These are phyloP conservation scores for Scolopax mira DNA, from an alignment of 2,113 vertebrate genomes.

Conservation along the genomic window DNA sequence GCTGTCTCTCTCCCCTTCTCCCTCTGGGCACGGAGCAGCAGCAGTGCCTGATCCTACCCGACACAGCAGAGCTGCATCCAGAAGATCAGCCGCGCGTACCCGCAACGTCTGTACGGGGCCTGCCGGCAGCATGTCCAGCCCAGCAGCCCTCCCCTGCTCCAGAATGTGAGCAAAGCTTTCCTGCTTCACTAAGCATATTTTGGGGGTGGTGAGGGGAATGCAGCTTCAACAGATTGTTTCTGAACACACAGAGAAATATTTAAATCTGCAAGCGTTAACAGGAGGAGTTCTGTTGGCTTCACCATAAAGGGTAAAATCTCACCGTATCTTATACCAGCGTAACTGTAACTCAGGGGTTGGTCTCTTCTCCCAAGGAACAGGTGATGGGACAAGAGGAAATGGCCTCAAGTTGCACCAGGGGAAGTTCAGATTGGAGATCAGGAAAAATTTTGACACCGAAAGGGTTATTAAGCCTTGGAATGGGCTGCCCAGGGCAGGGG, in stretches of 20 bases:
- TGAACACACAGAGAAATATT: neutral
- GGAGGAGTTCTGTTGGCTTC: neutral
- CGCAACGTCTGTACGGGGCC: neutral
- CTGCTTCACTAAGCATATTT: neutral
- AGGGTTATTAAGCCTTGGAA: too few species aligned
- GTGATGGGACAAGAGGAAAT: too few species aligned
- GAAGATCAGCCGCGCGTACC: neutral
- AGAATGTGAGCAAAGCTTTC: neutral
- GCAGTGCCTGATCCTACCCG: neutral
- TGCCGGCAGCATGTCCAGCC: neutral
- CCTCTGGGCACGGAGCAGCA: neutral
- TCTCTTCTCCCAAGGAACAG: too few species aligned
- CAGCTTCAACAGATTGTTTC: neutral
- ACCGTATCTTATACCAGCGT: rapidly evolving
- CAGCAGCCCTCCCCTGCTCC: neutral
- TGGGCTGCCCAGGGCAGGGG: too few species aligned
- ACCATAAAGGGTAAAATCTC: neutral
- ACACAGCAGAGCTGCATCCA: neutral
- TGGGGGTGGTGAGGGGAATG: neutral
- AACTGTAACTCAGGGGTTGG: too few species aligned
- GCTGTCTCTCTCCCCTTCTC: neutral
- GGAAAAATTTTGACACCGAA: too few species aligned
- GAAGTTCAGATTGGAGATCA: too few species aligned
- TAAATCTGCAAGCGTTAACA: neutral
- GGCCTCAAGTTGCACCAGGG: too few species aligned